Evolutionary conservation across 2,797 vertebrate genomes (phyloP).

Genomic region (Euphonia xanthogaster): DNA sequence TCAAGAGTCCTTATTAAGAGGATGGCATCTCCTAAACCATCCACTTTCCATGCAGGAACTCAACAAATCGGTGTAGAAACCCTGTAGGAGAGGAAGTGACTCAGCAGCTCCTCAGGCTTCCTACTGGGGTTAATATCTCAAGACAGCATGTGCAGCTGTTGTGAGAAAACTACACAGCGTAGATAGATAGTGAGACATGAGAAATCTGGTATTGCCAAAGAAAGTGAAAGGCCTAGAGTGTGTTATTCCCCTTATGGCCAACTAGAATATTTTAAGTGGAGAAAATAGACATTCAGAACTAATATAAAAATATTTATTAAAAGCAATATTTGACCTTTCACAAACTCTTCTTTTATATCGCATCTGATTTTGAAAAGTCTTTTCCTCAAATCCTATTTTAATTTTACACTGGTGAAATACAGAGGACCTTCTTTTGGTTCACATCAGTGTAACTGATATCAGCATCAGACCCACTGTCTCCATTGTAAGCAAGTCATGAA

Average conservation of each 20-base stretch:
- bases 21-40: background rate
- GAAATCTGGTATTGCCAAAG: background rate
- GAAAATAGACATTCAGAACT: background rate
- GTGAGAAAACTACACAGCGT: background rate
- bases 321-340: background rate
- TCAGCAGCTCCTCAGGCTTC: background rate
- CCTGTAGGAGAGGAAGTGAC: background rate
- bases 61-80: background rate
- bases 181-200: background rate
- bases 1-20: background rate
- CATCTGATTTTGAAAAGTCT: background rate
- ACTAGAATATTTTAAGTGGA: background rate
- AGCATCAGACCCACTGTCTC: background rate
- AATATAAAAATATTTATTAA: background rate
- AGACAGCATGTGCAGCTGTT: slow-evolving; percentile 16
- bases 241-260: background rate
- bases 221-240: background rate
- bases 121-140: slow-evolving; percentile 13
- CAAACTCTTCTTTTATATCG: background rate
- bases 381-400: background rate
- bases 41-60: background rate
- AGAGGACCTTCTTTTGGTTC: background rate
- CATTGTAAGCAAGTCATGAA: slow-evolving; percentile 20
- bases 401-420: background rate
- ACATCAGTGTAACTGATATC: background rate